Evolutionary conservation across 2,888 invertebrate species (phyloP).

Genomic region (Mantis religiosa): DNA sequence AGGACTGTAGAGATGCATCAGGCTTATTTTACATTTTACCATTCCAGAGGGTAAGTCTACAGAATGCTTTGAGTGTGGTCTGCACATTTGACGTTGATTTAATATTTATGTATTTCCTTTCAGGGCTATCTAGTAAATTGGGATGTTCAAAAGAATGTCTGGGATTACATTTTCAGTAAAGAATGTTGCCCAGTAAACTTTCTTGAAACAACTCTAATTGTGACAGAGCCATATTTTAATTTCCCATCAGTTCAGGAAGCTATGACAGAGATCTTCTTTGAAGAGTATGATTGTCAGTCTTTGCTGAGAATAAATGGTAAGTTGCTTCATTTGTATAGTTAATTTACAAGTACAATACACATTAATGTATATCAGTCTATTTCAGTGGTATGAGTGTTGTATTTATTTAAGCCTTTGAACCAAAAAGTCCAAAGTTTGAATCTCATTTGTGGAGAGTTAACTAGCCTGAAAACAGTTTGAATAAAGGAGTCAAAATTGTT

Average conservation of each 20-base stretch:
- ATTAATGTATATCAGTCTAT: no score
- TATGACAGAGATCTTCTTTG: slow-evolving; percentile 93
- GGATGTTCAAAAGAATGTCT: slow-evolving; percentile 92
- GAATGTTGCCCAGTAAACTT: slow-evolving; percentile 76
- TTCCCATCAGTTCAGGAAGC: slow-evolving; percentile 90
- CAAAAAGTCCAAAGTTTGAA: no score
- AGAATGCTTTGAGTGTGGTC: background rate
- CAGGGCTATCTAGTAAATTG: slow-evolving; percentile 90
- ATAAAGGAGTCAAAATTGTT: no score
- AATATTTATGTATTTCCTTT: slow-evolving; percentile 32
- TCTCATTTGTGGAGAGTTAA: no score
- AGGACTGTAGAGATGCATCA: slow-evolving; percentile 93
- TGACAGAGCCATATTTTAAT: slow-evolving; percentile 94
- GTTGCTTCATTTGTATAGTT: slow-evolving; percentile 19
- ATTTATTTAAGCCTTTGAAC: no score
- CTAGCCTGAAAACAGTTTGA: no score
- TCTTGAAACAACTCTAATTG: slow-evolving; percentile 71
- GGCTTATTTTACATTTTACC: slow-evolving; percentile 91
- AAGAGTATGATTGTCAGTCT: slow-evolving; percentile 89
- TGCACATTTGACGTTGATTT: background rate
- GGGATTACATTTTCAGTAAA: slow-evolving; percentile 91
- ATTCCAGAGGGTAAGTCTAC: slow-evolving; percentile 67
- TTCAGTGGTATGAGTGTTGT: no score
- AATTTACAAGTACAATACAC: no score
- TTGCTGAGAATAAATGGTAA: slow-evolving; percentile 68